phyloP scores from a whole-genome alignment of 2,797 vertebrate species.

The Knipowitschia caucasica region DNA sequence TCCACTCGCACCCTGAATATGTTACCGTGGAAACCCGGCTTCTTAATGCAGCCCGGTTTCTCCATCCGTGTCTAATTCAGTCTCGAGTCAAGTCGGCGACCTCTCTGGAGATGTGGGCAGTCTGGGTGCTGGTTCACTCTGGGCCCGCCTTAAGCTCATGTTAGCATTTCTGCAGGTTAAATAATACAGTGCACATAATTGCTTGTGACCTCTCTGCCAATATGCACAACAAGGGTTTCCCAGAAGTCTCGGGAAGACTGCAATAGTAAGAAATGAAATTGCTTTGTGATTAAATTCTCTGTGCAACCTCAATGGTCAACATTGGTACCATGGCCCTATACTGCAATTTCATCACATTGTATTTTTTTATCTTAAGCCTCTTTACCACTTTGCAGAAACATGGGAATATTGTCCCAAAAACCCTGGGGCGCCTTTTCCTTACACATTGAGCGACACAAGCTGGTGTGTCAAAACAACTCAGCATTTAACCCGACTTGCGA shows the following conservation, averaged over 20 bases:
- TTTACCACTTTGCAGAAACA: too few relatives aligned
- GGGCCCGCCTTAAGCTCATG: slow-evolving; percentile 34
- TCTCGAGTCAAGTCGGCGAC: slow-evolving; percentile 62
- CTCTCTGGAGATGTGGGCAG: slow-evolving; percentile 59
- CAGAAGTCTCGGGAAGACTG: not conserved
- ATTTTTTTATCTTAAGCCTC: too few relatives aligned
- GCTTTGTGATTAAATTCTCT: not conserved
- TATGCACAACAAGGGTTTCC: slow-evolving; percentile 5
- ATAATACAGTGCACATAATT: slow-evolving; percentile 38
- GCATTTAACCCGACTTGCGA: too few relatives aligned
- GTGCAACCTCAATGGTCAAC: not conserved
- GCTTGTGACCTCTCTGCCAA: slow-evolving; percentile 16
- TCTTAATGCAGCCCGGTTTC: slow-evolving; percentile 55
- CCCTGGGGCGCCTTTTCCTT: too few relatives aligned
- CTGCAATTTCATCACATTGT: not conserved
- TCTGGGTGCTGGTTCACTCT: slow-evolving; percentile 39
- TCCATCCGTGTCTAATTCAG: slow-evolving; percentile 67
- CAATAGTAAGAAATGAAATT: slow-evolving; percentile 2
- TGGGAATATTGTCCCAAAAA: too few relatives aligned
- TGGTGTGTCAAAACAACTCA: too few relatives aligned
- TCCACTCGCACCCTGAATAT: slow-evolving; percentile 58
- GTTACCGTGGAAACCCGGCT: slow-evolving; percentile 64
- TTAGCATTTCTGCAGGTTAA: slow-evolving; percentile 43
- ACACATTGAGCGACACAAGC: too few relatives aligned
- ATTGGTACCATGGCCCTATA: not conserved